These are phyloP conservation scores for Ceuthmochares aereus DNA, from an alignment of 2,113 vertebrate genomes.

Conservation along the genomic window DNA sequence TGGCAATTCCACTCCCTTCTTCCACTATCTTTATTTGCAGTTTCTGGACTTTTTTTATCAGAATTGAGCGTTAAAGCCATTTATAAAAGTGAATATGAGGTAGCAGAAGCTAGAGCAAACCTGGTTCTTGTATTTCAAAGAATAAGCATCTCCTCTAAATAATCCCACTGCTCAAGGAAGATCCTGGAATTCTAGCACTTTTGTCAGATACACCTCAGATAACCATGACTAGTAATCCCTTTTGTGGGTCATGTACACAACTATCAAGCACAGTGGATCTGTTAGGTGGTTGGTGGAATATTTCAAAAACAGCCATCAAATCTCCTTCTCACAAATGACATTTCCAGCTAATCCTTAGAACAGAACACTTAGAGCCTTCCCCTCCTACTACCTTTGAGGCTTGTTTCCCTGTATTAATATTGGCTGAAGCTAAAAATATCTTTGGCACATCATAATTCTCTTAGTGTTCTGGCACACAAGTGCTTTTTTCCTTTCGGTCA, in stretches of 20 bases:
- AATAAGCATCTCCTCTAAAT: background rate
- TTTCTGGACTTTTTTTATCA: background rate
- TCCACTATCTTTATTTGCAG: background rate
- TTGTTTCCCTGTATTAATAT: slow-evolving; percentile 12
- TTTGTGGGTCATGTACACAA: background rate
- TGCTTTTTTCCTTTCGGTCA: background rate
- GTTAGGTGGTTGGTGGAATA: background rate
- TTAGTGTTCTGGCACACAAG: slow-evolving; percentile 23
- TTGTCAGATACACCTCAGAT: background rate
- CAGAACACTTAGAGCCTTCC: background rate
- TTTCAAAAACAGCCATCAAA: background rate
- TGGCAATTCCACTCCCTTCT: background rate
- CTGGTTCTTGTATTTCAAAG: background rate
- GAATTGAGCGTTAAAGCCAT: background rate
- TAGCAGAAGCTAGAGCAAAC: background rate
- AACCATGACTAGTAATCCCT: background rate
- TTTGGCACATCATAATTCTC: slow-evolving; percentile 10
- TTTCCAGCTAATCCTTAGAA: background rate
- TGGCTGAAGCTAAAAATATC: slow-evolving; percentile 12
- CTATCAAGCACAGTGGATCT: background rate
- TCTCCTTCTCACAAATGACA: background rate
- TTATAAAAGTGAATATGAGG: background rate
- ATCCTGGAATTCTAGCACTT: background rate
- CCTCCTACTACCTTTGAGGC: slow-evolving; percentile 24
- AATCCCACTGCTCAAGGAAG: background rate